Evolutionary conservation across 2,113 vertebrate genomes (phyloP).

Genomic region (Poicephalus meyeri): DNA sequence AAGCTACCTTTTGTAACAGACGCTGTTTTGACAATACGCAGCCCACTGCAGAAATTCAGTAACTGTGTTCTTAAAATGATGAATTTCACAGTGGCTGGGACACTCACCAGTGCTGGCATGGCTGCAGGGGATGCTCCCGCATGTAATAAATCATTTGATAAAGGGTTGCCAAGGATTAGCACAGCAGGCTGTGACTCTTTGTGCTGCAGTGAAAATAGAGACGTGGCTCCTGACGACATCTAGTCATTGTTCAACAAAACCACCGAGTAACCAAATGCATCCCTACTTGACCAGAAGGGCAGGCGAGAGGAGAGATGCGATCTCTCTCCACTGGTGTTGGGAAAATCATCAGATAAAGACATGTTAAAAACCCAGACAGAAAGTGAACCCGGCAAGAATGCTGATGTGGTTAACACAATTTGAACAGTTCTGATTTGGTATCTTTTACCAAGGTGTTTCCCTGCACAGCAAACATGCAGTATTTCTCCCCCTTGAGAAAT

Average conservation of each 20-base stretch:
- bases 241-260: not conserved
- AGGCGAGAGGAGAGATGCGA: not conserved
- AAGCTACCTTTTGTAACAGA: not conserved
- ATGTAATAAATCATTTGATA: fast-evolving
- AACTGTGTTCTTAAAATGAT: not conserved
- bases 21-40: not conserved
- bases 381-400: not conserved
- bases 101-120: not conserved
- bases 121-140: not conserved
- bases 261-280: not conserved
- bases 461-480: not conserved
- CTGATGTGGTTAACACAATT: not conserved
- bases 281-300: not conserved
- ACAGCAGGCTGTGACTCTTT: not conserved
- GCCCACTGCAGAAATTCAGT: not conserved
- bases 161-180: not conserved
- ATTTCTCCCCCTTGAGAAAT: not conserved
- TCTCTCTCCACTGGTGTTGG: not conserved
- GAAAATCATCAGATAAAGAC: not conserved
- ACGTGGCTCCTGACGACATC: not conserved
- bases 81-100: not conserved
- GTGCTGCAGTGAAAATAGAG: not conserved
- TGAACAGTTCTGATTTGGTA: not conserved
- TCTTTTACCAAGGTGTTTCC: not conserved
- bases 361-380: not conserved